Percentiles rank a stretch among this genome's conserved stretches.
These are phyloP conservation scores for Sebastes diaconus DNA, from an alignment of 2,797 vertebrate genomes.

Conservation along the genomic window DNA sequence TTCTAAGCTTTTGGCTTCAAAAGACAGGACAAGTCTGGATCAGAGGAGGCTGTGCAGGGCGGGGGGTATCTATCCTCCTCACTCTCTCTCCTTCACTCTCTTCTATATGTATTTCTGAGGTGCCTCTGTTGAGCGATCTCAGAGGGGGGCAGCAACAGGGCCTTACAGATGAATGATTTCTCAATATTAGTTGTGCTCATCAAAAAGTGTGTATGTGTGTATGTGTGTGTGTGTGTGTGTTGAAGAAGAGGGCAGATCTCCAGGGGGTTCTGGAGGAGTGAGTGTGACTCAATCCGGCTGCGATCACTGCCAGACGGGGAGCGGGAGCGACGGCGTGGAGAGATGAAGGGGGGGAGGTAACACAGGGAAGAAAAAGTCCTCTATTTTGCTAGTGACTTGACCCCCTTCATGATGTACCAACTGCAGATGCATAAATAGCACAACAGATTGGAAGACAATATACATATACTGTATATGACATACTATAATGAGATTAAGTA, in stretches of 20 bases:
- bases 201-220: constrained; percentile 52
- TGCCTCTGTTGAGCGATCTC: constrained; percentile 68
- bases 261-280: constrained; percentile 65
- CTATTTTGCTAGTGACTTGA: constrained; percentile 22
- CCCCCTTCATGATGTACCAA: constrained; percentile 22
- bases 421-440: constrained; percentile 36
- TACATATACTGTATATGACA: constrained; percentile 3
- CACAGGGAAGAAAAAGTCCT: constrained; percentile 28
- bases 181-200: constrained; percentile 77
- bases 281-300: constrained; percentile 73
- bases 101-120: constrained; percentile 72
- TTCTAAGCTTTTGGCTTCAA: constrained; percentile 77
- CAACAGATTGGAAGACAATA: constrained; percentile 13
- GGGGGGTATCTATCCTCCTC: constrained; percentile 37
- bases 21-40: constrained; percentile 71
- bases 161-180: constrained; percentile 77
- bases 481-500: background rate
- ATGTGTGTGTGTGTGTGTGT: background rate
- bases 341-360: constrained; percentile 37
- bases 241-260: constrained; percentile 52
- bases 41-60: constrained; percentile 62
- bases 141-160: constrained; percentile 66
- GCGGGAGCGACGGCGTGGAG: constrained; percentile 35
- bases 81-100: constrained; percentile 21
- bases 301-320: constrained; percentile 61